These are phyloP conservation scores for Ceyx margarethae DNA, from an alignment of 2,113 vertebrate genomes.

Conservation along the genomic window DNA sequence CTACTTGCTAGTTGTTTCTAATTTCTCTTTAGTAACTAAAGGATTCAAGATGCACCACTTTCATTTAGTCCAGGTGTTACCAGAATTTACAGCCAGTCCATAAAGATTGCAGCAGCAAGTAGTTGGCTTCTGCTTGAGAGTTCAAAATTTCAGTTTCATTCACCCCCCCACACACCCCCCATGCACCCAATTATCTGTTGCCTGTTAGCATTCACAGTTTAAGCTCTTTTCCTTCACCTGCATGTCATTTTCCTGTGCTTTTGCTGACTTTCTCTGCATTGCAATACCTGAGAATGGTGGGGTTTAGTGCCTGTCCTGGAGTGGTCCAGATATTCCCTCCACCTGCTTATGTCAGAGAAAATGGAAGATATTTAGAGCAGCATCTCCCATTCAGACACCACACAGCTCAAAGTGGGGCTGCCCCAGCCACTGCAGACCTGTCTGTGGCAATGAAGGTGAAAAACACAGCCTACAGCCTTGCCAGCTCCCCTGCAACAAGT, in stretches of 20 bases:
- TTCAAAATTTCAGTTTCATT: constrained; percentile 9
- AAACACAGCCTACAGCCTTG: background rate
- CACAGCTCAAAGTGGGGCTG: background rate
- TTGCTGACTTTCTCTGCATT: background rate
- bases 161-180: background rate
- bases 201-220: background rate
- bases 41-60: background rate
- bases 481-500: rapidly evolving
- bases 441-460: background rate
- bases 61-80: background rate
- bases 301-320: background rate
- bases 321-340: background rate
- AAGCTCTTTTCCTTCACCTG: background rate
- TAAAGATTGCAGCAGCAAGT: background rate
- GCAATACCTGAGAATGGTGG: background rate
- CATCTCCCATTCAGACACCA: background rate
- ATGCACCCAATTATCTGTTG: background rate
- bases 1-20: background rate
- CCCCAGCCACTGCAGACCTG: background rate
- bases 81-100: background rate
- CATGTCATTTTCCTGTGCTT: background rate
- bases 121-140: background rate
- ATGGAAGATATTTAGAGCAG: background rate
- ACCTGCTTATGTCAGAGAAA: background rate
- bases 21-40: background rate